Evolutionary conservation across 2,113 vertebrate species (phyloP), one percentile per base, ranked within the genome.

Genomic region (Diadophis punctatus): DNA sequence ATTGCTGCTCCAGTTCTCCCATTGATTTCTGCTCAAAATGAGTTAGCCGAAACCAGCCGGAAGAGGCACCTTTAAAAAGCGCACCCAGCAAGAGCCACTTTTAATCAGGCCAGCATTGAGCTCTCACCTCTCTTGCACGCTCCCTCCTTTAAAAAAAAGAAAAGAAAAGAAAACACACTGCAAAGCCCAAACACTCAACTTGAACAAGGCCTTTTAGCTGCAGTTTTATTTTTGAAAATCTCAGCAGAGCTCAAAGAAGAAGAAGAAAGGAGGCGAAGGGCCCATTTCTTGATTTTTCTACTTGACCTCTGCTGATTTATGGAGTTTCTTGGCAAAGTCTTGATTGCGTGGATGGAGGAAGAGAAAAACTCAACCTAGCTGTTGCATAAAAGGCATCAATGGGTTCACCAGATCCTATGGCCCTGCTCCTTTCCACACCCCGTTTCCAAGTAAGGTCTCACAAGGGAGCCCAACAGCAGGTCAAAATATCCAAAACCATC

Each of bases 231-330:
- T 80, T 22, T 80, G 18, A 39, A 80, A 80, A 80, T 39, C 68
- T 39, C 68, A 3, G 34, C 34, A 39, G 68, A 80, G 68, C 39
- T 80, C 34, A 80, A 80, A 39, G 7, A 1, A 22, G 9, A 20
- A 1, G 0, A 0, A 30, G 2, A 30, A 63, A 0, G 10, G 25
- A 39, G 68, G n/a, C 16, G 0, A 74, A 18, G n/a, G n/a, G 2
- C 16, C 68, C 68, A 20, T 16, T 74, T 39, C n/a, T 34, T 34
- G 68, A 34, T 80, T 80, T 39, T 80, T 39, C 68, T 80, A 80
- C 18, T 80, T 80, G 34, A 39, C 68, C 68, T 80, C 34, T 3
- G 7, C 34, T 39, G 68, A 80, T 80, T 80, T 39, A 39, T 20
- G 68, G 34, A 22, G 2, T 39, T 39, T 20, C 63, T 39, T 1